Base-by-base conservation (phyloP, 2,113 vertebrate genomes). In the Noturus placidus region DNA sequence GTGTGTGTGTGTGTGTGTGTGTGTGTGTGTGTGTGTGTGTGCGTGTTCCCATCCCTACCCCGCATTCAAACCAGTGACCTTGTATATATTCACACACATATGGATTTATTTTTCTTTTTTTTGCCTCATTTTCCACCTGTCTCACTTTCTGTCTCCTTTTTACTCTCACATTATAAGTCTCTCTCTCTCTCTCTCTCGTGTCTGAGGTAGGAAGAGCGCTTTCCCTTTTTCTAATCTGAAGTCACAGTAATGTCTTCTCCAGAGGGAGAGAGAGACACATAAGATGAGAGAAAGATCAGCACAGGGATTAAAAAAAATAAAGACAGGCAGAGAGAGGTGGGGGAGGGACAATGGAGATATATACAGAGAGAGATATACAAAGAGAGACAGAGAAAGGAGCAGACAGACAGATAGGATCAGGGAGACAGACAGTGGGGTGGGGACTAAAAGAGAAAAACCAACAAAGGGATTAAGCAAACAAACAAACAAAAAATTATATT, bases 401-500 rank as follows among this genome's bases (percentile, higher is more conserved):
- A 42, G 20, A 56, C 8, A 74, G 20, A 56, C 7, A 84, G 69
- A 74, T 9, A 69, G 82, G 50, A 6, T 30, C 42, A 50, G 5
- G 9, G 61, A 27, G 13, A 65, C 4, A 84, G 13, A 84, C 13
- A 72, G 83, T 80, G 30, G 35, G 9, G 14, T 5, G n/a, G 22
- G 67, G 69, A 87, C 35, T 67, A 5, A 80, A 27, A 59, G 33
- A 72, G 83, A 8, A 70, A 70, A 35, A 65, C 27, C 14, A 30
- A 65, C 27, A n/a, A 10, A 65, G 27, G 27, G 27, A 14, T n/a
- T 13, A 30, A n/a, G n/a, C n/a, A 84, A 42, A 87, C 13, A n/a
- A 86, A 72, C 2, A 84, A 42, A 87, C 13, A n/a, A 86, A 72
- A 76, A 74, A 46, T n/a, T n/a, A n/a, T n/a, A n/a, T n/a, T 14